A percentile compares a stretch with the other conserved stretches of the same genome.
phyloP scores from a whole-genome alignment of 2,113 vertebrate genomes.

The Atractosteus spatula region DNA sequence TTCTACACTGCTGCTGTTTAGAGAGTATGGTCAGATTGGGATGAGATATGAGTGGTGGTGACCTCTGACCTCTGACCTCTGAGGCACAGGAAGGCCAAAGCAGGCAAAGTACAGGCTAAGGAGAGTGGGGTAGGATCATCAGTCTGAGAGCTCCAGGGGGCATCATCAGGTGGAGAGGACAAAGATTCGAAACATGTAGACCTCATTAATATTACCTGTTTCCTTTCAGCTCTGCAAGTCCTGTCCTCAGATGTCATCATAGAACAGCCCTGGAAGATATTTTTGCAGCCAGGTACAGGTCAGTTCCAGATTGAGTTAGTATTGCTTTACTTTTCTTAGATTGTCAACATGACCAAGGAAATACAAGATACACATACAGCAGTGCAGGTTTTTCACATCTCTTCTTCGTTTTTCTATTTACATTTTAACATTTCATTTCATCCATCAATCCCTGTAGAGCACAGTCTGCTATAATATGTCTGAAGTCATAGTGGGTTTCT shows the following conservation, averaged over 20 bases:
- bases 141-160: background rate
- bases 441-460: too few species aligned
- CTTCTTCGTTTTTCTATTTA: too few species aligned
- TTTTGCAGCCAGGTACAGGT: background rate
- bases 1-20: background rate
- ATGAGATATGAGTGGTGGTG: background rate
- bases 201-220: background rate
- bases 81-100: background rate
- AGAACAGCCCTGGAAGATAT: background rate
- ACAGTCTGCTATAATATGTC: too few species aligned
- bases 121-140: background rate
- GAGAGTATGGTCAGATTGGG: background rate
- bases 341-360: too few species aligned
- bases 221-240: background rate
- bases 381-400: too few species aligned
- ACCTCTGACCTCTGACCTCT: background rate
- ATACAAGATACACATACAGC: too few species aligned
- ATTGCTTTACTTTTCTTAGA: too few species aligned
- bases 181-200: background rate
- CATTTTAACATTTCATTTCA: too few species aligned
- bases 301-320: background rate
- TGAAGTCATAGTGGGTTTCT: too few species aligned
- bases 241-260: background rate
- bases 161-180: background rate
- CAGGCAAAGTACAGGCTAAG: background rate